Evolutionary conservation across 2,888 invertebrate genomes (phyloP).

Genomic region (Dermolepida albohirtum): DNA sequence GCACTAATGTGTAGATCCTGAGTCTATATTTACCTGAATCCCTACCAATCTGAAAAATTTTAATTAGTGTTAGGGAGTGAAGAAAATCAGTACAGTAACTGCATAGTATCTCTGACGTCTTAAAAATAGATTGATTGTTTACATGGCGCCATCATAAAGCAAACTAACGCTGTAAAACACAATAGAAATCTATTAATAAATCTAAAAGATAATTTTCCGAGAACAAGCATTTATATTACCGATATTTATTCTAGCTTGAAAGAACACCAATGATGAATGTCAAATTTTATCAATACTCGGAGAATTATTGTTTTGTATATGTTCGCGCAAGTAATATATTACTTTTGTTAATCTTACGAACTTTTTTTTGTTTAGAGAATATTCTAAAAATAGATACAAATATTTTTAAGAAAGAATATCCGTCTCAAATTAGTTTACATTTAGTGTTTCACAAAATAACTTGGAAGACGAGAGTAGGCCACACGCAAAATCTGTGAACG

Average conservation of each 20-base stretch:
- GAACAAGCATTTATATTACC: neutral
- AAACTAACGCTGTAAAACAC: neutral
- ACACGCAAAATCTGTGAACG: no score
- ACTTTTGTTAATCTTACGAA: neutral
- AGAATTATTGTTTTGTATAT: neutral
- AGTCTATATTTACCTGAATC: no score
- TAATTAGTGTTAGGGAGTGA: no score
- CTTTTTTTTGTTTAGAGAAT: no score
- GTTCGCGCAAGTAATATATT: neutral
- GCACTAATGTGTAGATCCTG: no score
- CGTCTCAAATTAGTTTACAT: no score
- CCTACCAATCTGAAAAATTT: no score
- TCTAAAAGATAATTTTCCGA: conserved; percentile 6
- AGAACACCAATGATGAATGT: conserved; percentile 6
- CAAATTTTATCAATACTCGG: conserved; percentile 8
- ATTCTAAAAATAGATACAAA: neutral
- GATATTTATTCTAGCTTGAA: conserved; percentile 1
- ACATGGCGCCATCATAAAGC: conserved; percentile 19
- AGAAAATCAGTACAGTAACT: neutral
- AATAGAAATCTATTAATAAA: conserved; percentile 24
- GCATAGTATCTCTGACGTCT: neutral
- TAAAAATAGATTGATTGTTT: conserved; percentile 7
- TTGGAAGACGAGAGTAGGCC: no score
- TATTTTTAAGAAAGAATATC: no score
- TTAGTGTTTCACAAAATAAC: no score